Evolutionary conservation across 2,888 invertebrate genomes (phyloP).

Genomic region (Helleia helle): DNA sequence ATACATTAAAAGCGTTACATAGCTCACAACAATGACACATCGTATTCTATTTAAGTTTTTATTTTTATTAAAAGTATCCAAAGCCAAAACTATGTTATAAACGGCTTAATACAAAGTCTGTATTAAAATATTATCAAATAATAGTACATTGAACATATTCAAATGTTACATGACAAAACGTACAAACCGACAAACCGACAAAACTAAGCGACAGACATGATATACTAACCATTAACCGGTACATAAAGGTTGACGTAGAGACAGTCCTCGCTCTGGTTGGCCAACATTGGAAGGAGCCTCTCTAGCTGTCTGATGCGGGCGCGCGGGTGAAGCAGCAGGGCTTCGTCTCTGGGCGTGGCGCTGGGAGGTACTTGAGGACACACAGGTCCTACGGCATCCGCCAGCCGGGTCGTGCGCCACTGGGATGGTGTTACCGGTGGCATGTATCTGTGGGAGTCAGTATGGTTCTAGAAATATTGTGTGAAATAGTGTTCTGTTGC

Average conservation of each 20-base stretch:
- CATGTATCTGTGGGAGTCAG: constrained; percentile 93
- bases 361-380: constrained; percentile 86
- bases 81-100: no score
- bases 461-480: no score
- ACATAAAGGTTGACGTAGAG: constrained; percentile 97
- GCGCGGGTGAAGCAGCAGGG: constrained; percentile 83
- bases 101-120: no score
- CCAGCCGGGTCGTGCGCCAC: constrained; percentile 86
- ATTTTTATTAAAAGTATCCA: no score
- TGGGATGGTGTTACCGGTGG: constrained; percentile 94
- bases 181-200: no score
- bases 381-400: constrained; percentile 87
- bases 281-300: constrained; percentile 85
- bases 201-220: not conserved
- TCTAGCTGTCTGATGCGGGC: constrained; percentile 89
- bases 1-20: no score
- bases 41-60: no score
- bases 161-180: no score
- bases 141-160: no score
- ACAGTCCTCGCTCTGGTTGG: constrained; percentile 98
- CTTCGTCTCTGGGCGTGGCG: constrained; percentile 68
- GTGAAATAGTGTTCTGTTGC: no score
- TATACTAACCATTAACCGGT: constrained; percentile 75
- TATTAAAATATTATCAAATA: no score
- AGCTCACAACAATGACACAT: no score